phyloP scores from a whole-genome alignment of 2,888 invertebrate species.

The Fragum whitleyi region DNA sequence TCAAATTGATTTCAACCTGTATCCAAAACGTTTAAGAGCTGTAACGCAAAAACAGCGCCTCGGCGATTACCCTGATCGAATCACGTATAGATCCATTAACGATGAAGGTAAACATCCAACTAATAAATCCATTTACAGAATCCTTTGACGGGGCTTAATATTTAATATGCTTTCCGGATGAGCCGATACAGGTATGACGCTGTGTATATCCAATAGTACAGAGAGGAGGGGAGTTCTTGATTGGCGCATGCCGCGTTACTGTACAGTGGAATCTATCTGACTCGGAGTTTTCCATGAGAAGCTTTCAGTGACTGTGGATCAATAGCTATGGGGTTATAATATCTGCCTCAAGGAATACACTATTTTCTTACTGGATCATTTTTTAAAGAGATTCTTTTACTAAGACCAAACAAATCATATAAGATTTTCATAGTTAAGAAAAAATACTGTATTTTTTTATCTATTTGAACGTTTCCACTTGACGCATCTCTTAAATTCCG shows the following conservation, averaged over 20 bases:
- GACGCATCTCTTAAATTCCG: no score
- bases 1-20: background rate
- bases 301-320: conserved; percentile 17
- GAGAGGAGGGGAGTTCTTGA: background rate
- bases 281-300: conserved; percentile 7
- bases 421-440: no score
- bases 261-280: conserved; percentile 9
- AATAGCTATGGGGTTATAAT: conserved; percentile 8
- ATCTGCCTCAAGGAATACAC: conserved; percentile 4
- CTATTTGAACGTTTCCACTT: no score
- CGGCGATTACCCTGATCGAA: background rate
- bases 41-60: conserved; percentile 13
- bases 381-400: conserved; percentile 5
- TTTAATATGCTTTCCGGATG: conserved; percentile 23
- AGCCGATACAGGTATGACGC: conserved; percentile 19
- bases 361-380: background rate
- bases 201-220: conserved; percentile 11
- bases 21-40: conserved; percentile 7
- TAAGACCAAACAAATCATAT: no score
- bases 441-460: no score
- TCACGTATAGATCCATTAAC: conserved; percentile 25
- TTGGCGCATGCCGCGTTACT: conserved; percentile 21
- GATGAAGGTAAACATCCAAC: conserved; percentile 23
- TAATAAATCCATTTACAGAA: conserved; percentile 32
- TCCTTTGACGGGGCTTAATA: conserved; percentile 20